Conservation (phyloP, 2,797 vertebrate species). For the Platalea minor region DNA sequence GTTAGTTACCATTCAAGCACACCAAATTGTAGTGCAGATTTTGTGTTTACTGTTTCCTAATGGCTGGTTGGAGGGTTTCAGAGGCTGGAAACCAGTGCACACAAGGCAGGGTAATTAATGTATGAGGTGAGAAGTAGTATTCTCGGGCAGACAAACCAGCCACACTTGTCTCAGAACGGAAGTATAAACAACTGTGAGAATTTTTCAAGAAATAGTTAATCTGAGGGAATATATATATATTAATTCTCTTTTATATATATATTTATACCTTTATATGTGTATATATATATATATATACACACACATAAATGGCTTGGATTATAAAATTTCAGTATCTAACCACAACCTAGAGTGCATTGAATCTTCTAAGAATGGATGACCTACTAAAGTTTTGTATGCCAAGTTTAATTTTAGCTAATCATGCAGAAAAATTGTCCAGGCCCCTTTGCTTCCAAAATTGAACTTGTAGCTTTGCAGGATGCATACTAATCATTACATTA, state of each 20-base stretch:
- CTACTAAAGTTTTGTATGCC: neutral
- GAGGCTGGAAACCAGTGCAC: neutral
- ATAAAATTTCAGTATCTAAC: neutral
- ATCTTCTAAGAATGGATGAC: neutral
- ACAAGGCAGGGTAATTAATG: neutral
- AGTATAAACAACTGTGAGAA: neutral
- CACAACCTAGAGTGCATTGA: neutral
- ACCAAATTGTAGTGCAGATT: neutral
- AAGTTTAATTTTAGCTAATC: constrained; percentile 19
- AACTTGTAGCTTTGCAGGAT: neutral
- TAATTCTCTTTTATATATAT: neutral
- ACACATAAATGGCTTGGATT: neutral
- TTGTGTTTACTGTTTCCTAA: neutral
- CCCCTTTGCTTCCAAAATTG: neutral
- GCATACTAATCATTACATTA: neutral
- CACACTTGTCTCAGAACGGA: neutral
- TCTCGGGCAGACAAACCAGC: neutral
- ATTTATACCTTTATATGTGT: too few species aligned
- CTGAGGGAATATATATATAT: neutral
- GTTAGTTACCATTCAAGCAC: neutral
- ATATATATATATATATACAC: too few species aligned
- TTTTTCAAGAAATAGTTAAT: neutral
- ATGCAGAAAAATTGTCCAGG: neutral
- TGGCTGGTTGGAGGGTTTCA: neutral
- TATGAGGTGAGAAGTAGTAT: neutral